Evolutionary conservation across 2,888 invertebrate genomes (phyloP), one percentile per base, ranked within the genome.

Genomic region (Pediacus dermestoides): DNA sequence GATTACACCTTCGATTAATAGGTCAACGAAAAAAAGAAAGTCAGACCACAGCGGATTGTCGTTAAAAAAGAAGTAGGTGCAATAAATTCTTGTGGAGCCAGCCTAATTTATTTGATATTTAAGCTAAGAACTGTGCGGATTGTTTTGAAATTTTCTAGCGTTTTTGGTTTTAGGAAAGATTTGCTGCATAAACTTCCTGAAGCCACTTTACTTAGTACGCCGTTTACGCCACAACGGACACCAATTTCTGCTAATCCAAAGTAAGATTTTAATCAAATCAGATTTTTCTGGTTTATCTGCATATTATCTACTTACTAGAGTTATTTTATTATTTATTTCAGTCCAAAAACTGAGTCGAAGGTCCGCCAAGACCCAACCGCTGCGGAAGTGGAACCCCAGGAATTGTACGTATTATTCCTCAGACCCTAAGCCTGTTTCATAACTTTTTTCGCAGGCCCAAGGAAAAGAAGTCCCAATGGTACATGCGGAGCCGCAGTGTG

Each of bases 1-100:
- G 30, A 34, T 63, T 45, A 80, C 81, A 3, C 82, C 84, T 1
- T 73, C 78, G 16, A 60, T 79, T 26, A 78, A 75, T 58, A 74
- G 77, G 55, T 77, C 78, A 4, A 74, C 76, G 0, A 79, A 81
- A 42, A 85, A 85, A 62, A 71, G 84, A 34, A 84, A 82, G 67
- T 74, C 70, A 27, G 82, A 82, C 42, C 59, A 70, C 8, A 74
- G 73, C 44, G 77, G 78, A 16, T 72, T 81, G 56, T 80, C 79
- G 57, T 70, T 74, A 9, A 85, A 83, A 67, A 83, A 80, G 58
- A 84, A 80, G 86, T 85, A 64, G 60, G 64, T 47, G 22, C 13
- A 28, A 26, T n/a, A n/a, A n/a, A n/a, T n/a, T n/a, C n/a, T n/a
- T n/a, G n/a, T n/a, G n/a, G n/a, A n/a, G n/a, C n/a, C n/a, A n/a